Conservation (phyloP, 2,113 vertebrate species). For the Isurus oxyrinchus region DNA sequence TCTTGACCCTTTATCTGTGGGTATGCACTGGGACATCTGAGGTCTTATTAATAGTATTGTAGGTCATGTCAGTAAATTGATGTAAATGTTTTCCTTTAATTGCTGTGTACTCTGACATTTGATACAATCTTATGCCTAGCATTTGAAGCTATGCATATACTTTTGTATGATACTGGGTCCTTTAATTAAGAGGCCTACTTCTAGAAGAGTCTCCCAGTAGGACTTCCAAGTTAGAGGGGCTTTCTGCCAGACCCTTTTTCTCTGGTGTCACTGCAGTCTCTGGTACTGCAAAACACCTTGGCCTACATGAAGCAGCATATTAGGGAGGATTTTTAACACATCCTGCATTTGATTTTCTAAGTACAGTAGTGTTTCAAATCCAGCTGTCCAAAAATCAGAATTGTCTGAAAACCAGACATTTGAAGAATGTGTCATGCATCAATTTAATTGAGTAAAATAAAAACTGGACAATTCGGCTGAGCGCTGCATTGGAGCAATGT, state of each 20-base stretch:
- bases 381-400: no score
- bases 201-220: not conserved
- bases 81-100: not conserved
- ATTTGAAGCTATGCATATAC: not conserved
- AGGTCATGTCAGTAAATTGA: not conserved
- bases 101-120: not conserved
- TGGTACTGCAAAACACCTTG: not conserved
- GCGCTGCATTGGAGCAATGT: no score
- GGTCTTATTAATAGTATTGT: not conserved
- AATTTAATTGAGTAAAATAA: no score
- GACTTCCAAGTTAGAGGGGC: not conserved
- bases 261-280: not conserved
- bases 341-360: not conserved
- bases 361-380: not conserved
- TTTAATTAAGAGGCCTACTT: not conserved
- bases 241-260: not conserved
- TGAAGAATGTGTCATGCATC: no score
- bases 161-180: no score
- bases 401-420: no score
- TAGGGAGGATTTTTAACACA: not conserved
- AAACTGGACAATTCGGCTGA: no score
- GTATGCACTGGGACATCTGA: not conserved
- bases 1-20: not conserved
- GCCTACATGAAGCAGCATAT: not conserved
- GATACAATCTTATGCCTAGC: not conserved